A percentile compares a stretch with the other conserved stretches of the same genome.
phyloP scores from a whole-genome alignment of 2,113 vertebrate species.

The Marmota monax region DNA sequence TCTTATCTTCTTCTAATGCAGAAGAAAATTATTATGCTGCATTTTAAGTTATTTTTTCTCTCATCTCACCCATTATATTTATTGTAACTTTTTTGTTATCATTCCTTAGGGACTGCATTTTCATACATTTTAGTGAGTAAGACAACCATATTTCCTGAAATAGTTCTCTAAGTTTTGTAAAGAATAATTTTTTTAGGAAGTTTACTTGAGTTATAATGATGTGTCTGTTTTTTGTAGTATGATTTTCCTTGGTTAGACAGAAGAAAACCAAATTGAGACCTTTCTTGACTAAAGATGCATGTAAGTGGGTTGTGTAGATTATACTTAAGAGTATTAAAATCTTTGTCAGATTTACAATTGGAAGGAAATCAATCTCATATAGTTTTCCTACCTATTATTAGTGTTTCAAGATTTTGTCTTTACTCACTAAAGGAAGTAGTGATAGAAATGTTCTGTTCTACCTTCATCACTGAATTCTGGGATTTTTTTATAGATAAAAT shows the following conservation, averaged over 20 bases:
- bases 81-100: slow-evolving; percentile 40
- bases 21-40: slow-evolving; percentile 55
- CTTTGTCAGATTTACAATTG: not conserved
- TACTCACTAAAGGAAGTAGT: not conserved
- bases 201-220: slow-evolving; percentile 33
- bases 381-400: not conserved
- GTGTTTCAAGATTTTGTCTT: slow-evolving; percentile 25
- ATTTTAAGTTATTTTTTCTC: slow-evolving; percentile 6
- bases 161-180: slow-evolving; percentile 54
- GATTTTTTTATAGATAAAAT: not conserved
- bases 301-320: slow-evolving; percentile 13
- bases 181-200: slow-evolving; percentile 51
- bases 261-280: not conserved
- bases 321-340: not conserved
- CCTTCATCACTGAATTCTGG: not conserved
- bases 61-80: slow-evolving; percentile 25
- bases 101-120: slow-evolving; percentile 21
- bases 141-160: slow-evolving; percentile 61
- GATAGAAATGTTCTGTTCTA: slow-evolving; percentile 4
- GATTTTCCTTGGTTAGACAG: not conserved
- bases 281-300: not conserved
- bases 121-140: slow-evolving; percentile 55
- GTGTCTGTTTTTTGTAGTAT: not conserved
- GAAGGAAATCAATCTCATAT: not conserved
- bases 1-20: slow-evolving; percentile 27